A percentile compares a stretch with the other conserved stretches of the same genome.
These are phyloP conservation scores for Drosophila equinoxialis DNA, from an alignment of 1,140 invertebrate species.

Conservation along the genomic window DNA sequence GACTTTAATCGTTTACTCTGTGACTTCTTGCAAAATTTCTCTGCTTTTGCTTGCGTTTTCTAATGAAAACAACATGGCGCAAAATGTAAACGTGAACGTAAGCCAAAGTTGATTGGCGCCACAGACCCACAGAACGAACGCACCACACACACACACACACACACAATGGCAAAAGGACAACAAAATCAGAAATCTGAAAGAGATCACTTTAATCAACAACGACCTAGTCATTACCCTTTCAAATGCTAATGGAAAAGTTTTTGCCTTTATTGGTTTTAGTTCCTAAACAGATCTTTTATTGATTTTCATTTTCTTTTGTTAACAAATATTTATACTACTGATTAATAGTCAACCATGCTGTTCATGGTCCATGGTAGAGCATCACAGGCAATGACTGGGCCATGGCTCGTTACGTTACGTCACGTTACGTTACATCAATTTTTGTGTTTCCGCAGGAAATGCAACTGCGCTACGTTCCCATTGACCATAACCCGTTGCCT, in stretches of 20 bases:
- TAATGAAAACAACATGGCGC: conserved; percentile 79
- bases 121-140: conserved; percentile 40
- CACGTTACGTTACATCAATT: conserved; percentile 81
- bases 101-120: conserved; percentile 80
- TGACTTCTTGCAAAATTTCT: conserved; percentile 24
- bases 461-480: conserved; percentile 65
- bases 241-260: no score
- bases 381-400: conserved; percentile 33
- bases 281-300: neutral
- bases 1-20: neutral
- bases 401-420: conserved; percentile 73
- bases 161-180: neutral
- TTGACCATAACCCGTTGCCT: conserved; percentile 23
- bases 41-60: conserved; percentile 17
- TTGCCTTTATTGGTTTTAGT: neutral
- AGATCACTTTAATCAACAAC: neutral
- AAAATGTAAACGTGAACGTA: conserved; percentile 75
- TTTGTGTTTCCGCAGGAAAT: conserved; percentile 81
- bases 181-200: neutral
- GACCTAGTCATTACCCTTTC: neutral
- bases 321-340: no score
- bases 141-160: conserved; percentile 22
- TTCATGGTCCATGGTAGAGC: neutral
- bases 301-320: neutral
- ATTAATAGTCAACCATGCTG: no score